Evolutionary conservation across 2,888 invertebrate genomes (phyloP), one percentile per base, ranked within the genome.

Genomic region (Phorcus lineatus): DNA sequence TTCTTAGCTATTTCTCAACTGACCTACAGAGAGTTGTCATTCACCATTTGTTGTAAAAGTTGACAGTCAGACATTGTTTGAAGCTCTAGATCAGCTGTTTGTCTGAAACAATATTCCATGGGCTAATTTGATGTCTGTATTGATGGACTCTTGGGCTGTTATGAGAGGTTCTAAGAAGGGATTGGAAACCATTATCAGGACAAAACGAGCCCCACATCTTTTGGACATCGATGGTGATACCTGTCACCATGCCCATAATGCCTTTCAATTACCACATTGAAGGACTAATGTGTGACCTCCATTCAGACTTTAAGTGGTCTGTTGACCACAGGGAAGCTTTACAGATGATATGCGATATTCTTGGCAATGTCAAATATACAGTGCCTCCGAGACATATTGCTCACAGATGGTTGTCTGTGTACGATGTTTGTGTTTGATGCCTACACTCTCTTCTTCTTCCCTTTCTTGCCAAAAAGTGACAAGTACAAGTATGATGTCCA

Each of bases 211-310:
- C 7, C 83, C 81, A 11, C 89, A 89, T 74, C 62, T 88, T 1
- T 66, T 88, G 11, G 85, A 87, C 74, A 84, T 88, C 19, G 87
- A 89, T 80, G 88, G 86, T 16, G 86, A 89, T 77, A 74, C 82
- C 1, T 83, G 83, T n/a, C 88, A 86, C 67, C 87, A 88, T 75
- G 80, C 81, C 0, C 88, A 89, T 57, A 88, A 85, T 82, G 86
- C 85, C 80, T 0, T 88, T 87, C 67, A 75, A 81, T 2, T 22
- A 83, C 6, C 77, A 78, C 0, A 36, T 86, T 11, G 88, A 87
- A 78, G n/a, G 22, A 13, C 67, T 87, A n/a, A 77, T 83, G 28
- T 79, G 47, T 66, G 86, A 85, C 40, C 17, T 88, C 2, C 80
- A 81, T 78, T 85, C 70, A 66, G 87, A 88, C 70, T 86, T 88